Base-by-base conservation (phyloP, 2,888 invertebrate species). In the Lapara coniferarum region DNA sequence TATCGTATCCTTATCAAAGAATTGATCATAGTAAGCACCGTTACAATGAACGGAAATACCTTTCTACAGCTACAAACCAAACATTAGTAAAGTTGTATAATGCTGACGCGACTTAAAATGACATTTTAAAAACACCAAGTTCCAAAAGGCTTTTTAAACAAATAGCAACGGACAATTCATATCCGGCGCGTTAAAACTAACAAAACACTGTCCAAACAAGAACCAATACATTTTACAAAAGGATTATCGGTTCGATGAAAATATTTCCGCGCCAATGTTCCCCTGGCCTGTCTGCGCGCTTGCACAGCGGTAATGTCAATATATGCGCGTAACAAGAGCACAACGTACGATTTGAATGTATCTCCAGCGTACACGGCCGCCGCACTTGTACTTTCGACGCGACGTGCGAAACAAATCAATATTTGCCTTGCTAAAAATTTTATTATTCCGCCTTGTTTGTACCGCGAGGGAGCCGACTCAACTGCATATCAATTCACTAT, bases 331-430 rank as follows among this genome's bases (percentile, higher is more conserved):
- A 63, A 63, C 63, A 63, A 63, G 49, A 63, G 49, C 63, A 63
- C 46, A 69, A 73, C 73, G 75, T 76, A 71, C 71, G 66, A 53
- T 19, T 67, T 51, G 68, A 70, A 75, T 70, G 71, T 71, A 53
- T 73, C 76, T 74, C 73, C 59, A 59, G 71, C 58, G 73, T 68
- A 71, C 70, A 46, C 56, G 44, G 19, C 53, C 52, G n/a, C 58
- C 66, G 55, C 69, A 66, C 51, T 52, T 67, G 71, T 44, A 69
- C 72, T 68, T 70, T 69, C 69, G 69, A 68, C 71, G 73, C 69
- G 69, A 68, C 71, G 73, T 66, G 51, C 67, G 67, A 69, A 67
- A 55, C 69, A 73, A 69, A 74, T 72, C 72, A 72, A 73, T 72
- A 71, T 70, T 74, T 71, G 71, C 69, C 69, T 68, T 52, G 70